A percentile compares a stretch with the other conserved stretches of the same genome.
phyloP scores from a whole-genome alignment of 1,140 invertebrate genomes.

The Drosophila funebris region DNA sequence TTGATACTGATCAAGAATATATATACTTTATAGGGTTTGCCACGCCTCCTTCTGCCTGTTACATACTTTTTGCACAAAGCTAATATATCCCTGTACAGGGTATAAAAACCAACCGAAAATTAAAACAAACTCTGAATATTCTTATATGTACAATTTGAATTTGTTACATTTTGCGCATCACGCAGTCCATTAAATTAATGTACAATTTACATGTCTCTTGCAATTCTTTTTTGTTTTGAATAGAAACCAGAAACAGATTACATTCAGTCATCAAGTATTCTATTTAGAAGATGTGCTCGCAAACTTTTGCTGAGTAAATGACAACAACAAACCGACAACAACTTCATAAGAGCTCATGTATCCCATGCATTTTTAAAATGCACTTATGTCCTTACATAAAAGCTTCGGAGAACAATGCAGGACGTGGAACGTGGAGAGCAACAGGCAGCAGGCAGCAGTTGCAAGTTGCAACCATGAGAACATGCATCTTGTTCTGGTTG shows the following conservation, averaged over 20 bases:
- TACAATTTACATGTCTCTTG: neutral
- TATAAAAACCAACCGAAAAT: no score
- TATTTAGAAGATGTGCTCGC: constrained; percentile 46
- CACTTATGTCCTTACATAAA: constrained; percentile 70
- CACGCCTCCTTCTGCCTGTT: no score
- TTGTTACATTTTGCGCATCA: neutral
- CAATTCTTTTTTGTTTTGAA: neutral
- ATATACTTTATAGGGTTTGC: no score
- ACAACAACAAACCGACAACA: neutral
- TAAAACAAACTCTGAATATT: no score
- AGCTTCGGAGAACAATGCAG: constrained; percentile 61
- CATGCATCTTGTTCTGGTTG: constrained; percentile 34
- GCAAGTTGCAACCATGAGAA: constrained; percentile 41
- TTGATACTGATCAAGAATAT: no score
- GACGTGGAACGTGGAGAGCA: no score
- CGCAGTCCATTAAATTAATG: neutral
- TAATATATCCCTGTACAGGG: no score
- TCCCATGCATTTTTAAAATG: constrained; percentile 78
- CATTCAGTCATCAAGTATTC: constrained; percentile 55
- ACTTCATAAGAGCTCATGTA: constrained; percentile 55
- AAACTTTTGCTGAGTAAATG: constrained; percentile 13
- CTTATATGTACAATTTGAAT: neutral
- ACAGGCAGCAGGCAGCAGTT: constrained; percentile 11
- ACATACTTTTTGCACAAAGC: no score
- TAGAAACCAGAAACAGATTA: constrained; percentile 10